Evolutionary conservation across 2,113 vertebrate genomes (phyloP).

Genomic region (Heliornis fulica): DNA sequence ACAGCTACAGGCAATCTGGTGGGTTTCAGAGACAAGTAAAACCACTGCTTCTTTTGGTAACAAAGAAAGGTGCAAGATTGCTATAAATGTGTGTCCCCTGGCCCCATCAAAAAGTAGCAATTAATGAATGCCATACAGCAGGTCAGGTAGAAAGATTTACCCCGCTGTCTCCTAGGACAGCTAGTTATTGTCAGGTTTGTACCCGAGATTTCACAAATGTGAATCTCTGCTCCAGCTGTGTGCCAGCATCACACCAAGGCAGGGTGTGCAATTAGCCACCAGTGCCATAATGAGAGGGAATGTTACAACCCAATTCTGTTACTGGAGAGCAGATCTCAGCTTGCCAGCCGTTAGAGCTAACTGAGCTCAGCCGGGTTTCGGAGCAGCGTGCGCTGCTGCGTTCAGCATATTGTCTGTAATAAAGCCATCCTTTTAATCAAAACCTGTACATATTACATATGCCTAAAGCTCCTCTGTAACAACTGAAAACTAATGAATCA

Average conservation of each 20-base stretch:
- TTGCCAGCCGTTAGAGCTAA: neutral
- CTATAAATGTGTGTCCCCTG: neutral
- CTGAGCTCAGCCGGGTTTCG: neutral
- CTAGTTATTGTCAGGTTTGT: neutral
- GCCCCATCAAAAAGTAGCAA: neutral
- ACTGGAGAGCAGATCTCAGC: neutral
- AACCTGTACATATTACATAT: neutral
- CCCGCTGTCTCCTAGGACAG: neutral
- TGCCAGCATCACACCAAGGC: neutral
- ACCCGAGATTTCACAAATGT: neutral
- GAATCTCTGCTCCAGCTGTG: neutral
- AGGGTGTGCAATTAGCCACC: neutral
- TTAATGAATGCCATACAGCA: neutral
- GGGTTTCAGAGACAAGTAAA: neutral
- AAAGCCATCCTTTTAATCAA: neutral
- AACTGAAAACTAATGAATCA: neutral
- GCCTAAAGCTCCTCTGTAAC: neutral
- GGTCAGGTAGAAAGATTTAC: neutral
- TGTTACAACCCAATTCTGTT: neutral
- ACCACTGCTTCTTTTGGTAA: neutral
- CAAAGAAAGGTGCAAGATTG: neutral
- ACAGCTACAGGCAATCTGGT: neutral
- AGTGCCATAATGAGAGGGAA: neutral
- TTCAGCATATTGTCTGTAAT: too few relatives aligned
- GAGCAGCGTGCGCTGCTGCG: rapidly evolving